phyloP scores from a whole-genome alignment of 2,113 vertebrate genomes.

The Myiagra hebetior region DNA sequence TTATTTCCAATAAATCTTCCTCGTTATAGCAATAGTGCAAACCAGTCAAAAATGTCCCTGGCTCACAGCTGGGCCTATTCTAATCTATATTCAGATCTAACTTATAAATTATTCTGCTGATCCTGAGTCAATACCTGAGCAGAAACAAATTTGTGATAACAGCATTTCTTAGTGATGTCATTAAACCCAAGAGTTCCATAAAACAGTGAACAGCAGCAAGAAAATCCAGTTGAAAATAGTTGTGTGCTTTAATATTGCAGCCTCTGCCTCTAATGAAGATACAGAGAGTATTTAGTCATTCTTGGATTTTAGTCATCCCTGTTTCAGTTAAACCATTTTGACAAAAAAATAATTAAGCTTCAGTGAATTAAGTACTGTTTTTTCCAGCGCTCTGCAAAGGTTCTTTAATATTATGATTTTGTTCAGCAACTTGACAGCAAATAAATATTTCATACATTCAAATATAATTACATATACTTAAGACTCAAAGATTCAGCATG shows the following conservation, averaged over 20 bases:
- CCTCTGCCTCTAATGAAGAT: neutral
- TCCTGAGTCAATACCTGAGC: neutral
- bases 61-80: neutral
- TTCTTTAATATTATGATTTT: conserved; percentile 18
- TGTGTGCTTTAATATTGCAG: neutral
- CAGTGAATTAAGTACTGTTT: neutral
- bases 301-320: conserved; percentile 21
- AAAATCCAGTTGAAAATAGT: neutral
- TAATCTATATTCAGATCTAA: neutral
- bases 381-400: neutral
- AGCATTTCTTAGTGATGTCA: neutral
- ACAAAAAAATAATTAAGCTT: conserved; percentile 19
- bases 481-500: neutral
- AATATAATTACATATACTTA: neutral
- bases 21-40: neutral
- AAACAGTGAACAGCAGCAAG: neutral
- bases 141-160: neutral
- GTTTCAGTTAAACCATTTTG: conserved; percentile 40
- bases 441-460: conserved; percentile 14
- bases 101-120: neutral
- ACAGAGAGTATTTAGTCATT: neutral
- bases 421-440: conserved; percentile 11
- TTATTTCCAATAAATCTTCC: neutral
- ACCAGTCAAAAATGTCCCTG: neutral
- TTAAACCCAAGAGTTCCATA: neutral